phyloP scores from a whole-genome alignment of 2,113 vertebrate genomes.

The Apteryx owenii region DNA sequence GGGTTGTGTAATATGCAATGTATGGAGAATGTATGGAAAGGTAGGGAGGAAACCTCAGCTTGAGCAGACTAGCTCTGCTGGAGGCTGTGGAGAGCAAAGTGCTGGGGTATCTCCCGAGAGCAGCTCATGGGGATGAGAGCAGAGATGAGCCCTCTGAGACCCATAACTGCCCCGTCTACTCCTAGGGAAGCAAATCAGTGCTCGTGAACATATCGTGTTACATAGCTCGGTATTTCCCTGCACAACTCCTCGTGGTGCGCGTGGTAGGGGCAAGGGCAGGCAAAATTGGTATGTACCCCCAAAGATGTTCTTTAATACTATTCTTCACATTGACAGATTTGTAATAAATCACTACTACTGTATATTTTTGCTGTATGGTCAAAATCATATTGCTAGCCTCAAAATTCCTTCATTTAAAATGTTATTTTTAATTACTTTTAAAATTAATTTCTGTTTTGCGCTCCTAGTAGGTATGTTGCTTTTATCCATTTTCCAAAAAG shows the following conservation, averaged over 20 bases:
- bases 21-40: neutral
- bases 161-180: neutral
- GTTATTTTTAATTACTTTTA: neutral
- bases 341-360: slow-evolving; percentile 39
- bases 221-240: neutral
- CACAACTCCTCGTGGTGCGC: rapidly evolving
- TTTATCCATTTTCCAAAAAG: neutral
- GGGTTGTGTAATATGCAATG: neutral
- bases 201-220: no score
- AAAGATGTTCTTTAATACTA: slow-evolving; percentile 7
- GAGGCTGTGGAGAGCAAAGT: neutral
- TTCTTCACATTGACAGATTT: slow-evolving; percentile 59
- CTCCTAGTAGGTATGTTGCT: neutral
- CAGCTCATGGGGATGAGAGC: neutral
- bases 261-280: neutral
- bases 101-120: neutral
- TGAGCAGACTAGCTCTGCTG: neutral
- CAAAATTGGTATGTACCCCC: neutral
- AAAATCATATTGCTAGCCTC: neutral
- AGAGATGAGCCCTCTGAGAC: neutral
- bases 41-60: neutral
- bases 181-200: neutral
- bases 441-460: neutral
- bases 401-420: neutral
- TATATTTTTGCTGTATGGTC: neutral